Conservation (phyloP, 2,113 vertebrate genomes). For the Leptodactylus fuscus region DNA sequence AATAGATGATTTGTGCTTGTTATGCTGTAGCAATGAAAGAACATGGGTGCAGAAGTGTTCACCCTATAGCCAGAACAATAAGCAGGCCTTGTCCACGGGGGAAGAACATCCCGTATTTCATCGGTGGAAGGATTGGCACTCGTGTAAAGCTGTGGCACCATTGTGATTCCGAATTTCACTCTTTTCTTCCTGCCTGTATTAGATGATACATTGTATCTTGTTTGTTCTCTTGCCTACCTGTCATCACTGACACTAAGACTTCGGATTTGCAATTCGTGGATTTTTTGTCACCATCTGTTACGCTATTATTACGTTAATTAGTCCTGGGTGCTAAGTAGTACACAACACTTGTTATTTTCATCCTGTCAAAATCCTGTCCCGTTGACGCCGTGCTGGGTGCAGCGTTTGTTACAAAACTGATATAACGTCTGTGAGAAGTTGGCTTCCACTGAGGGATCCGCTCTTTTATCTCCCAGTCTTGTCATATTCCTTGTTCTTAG, state of each 20-base stretch:
- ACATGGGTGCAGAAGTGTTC: no score
- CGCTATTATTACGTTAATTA: conserved; percentile 10
- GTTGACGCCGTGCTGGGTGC: background rate
- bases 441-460: background rate
- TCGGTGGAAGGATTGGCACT: background rate
- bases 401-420: background rate
- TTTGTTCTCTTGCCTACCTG: background rate
- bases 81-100: no score
- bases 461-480: background rate
- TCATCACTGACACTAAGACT: conserved; percentile 3
- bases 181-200: background rate
- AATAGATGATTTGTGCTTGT: no score
- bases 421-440: background rate
- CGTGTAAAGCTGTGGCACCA: background rate
- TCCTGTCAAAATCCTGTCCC: conserved; percentile 4
- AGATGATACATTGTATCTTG: background rate
- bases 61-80: no score
- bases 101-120: background rate
- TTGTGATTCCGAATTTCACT: background rate
- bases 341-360: background rate
- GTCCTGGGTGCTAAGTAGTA: conserved; percentile 8
- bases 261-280: background rate
- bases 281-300: background rate
- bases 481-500: conserved; percentile 21
- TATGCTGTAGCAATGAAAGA: no score